Evolutionary conservation across 64 coral and sea anemone genomes (phyloP).

Genomic region (Astreopora myriophthalma): DNA sequence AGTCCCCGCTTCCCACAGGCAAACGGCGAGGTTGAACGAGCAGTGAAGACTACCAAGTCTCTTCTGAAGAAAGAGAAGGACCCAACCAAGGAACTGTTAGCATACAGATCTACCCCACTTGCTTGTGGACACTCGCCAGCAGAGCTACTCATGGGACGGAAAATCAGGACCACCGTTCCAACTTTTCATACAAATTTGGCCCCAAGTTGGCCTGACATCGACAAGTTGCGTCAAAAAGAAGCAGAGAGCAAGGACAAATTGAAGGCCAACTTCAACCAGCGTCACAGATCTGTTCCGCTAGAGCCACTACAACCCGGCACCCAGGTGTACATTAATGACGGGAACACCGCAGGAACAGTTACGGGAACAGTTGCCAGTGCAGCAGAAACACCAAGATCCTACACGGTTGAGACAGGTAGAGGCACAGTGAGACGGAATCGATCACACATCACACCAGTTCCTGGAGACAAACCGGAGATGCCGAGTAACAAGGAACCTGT

Average conservation of each 20-base stretch:
- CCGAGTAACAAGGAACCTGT: neutral
- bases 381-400: conserved; percentile 52
- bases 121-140: conserved; percentile 46
- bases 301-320: conserved; percentile 18
- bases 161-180: conserved; percentile 24
- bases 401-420: conserved; percentile 29
- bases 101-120: conserved; percentile 59
- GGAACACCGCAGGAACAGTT: neutral
- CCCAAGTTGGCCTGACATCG: conserved; percentile 12
- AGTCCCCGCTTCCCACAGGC: conserved; percentile 21
- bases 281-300: neutral
- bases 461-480: too few species aligned
- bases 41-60: conserved; percentile 40
- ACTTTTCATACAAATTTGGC: neutral
- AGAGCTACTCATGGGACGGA: conserved; percentile 52
- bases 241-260: neutral
- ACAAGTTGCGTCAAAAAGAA: neutral
- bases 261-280: neutral
- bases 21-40: conserved; percentile 36
- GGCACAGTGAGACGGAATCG: conserved; percentile 39
- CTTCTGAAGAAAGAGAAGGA: conserved; percentile 50
- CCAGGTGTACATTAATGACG: conserved; percentile 35
- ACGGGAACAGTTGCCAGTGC: neutral
- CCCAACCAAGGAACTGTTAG: conserved; percentile 11
- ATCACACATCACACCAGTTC: too few species aligned